These are phyloP conservation scores for Drosophila navojoa DNA, from an alignment of 1,140 invertebrate genomes.

Conservation along the genomic window DNA sequence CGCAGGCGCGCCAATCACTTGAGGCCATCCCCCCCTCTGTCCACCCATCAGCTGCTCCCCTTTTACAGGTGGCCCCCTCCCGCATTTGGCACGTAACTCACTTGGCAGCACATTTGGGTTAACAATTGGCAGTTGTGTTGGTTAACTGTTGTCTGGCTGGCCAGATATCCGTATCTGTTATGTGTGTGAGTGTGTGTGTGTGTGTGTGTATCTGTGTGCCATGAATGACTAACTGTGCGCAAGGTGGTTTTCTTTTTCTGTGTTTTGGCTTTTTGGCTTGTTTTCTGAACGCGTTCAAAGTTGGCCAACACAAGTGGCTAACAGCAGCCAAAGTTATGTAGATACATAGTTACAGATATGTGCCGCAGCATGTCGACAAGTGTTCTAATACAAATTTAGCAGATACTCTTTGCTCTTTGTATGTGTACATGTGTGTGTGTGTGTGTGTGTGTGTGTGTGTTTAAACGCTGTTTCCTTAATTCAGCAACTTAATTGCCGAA, in stretches of 20 bases:
- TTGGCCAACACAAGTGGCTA: conserved; percentile 19
- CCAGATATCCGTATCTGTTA: conserved; percentile 48
- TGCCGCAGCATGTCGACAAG: conserved; percentile 27
- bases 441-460: conserved; percentile 3
- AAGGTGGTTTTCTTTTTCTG: conserved; percentile 71
- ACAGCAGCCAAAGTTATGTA: conserved; percentile 12
- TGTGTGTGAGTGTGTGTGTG: conserved; percentile 5
- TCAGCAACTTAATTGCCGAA: conserved; percentile 66
- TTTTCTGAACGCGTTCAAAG: conserved; percentile 12
- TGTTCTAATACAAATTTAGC: conserved; percentile 25
- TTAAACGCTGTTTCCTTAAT: conserved; percentile 68
- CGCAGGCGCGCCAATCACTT: conserved; percentile 63
- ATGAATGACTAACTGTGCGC: conserved; percentile 77
- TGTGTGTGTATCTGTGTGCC: conserved; percentile 38
- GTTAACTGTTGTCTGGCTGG: conserved; percentile 71
- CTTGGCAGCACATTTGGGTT: conserved; percentile 81
- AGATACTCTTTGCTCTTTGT: conserved; percentile 14
- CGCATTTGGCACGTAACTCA: conserved; percentile 53
- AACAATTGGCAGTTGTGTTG: conserved; percentile 67
- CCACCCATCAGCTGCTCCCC: background rate
- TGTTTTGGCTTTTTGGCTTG: conserved; percentile 13
- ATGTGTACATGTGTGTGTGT: background rate
- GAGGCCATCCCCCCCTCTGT: background rate
- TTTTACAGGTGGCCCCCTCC: background rate
- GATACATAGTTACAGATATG: conserved; percentile 30